Conservation (phyloP, 2,888 invertebrate species). For the Metellina segmentata region DNA sequence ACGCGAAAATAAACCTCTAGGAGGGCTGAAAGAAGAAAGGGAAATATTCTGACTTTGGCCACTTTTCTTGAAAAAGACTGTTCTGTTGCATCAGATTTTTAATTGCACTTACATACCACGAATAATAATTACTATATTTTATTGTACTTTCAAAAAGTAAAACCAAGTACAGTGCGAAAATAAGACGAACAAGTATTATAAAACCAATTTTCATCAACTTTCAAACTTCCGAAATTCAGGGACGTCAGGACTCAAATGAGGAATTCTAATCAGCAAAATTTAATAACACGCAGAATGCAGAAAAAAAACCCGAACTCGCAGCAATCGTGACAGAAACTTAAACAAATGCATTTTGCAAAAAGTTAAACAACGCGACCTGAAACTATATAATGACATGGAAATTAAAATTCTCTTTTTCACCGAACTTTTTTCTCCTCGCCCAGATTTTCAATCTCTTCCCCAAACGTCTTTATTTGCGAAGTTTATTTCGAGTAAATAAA, state of each 20-base stretch:
- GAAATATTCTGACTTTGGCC: too few species aligned
- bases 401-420: slow-evolving; percentile 37
- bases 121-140: not conserved
- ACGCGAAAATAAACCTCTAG: too few species aligned
- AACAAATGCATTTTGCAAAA: slow-evolving; percentile 45
- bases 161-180: not conserved
- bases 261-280: not conserved
- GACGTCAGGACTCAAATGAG: not conserved
- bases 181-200: not conserved
- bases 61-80: too few species aligned
- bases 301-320: not conserved
- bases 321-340: not conserved
- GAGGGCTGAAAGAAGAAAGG: too few species aligned
- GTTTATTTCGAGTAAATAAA: slow-evolving; percentile 49
- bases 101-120: too few species aligned
- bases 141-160: not conserved
- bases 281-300: not conserved
- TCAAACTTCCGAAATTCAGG: not conserved
- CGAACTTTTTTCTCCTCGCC: not conserved
- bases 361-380: slow-evolving; percentile 36
- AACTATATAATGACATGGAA: slow-evolving; percentile 59
- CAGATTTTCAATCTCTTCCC: slow-evolving; percentile 27
- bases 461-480: slow-evolving; percentile 22
- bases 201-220: not conserved
- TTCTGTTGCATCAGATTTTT: too few species aligned